Evolutionary conservation across 2,888 invertebrate genomes (phyloP).

Genomic region (Azorinus chamasolen): DNA sequence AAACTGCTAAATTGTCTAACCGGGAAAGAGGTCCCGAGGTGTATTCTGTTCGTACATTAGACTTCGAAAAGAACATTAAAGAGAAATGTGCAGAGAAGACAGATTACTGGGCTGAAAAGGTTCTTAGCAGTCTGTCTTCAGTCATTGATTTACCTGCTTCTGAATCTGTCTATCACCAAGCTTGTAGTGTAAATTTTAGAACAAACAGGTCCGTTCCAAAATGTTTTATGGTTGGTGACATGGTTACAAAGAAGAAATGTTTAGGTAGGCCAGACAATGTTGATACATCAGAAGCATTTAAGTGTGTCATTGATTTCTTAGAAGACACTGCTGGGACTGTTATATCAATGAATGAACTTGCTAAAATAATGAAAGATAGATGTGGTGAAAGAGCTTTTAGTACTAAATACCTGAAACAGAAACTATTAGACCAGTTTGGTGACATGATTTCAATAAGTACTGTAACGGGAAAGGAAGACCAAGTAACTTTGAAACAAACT

Average conservation of each 20-base stretch:
- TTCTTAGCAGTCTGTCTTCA: constrained; percentile 31
- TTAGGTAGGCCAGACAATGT: constrained; percentile 5
- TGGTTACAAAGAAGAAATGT: neutral
- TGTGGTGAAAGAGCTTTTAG: constrained; percentile 26
- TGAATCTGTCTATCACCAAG: constrained; percentile 65
- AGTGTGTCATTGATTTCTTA: constrained; percentile 12
- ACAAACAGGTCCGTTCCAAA: neutral
- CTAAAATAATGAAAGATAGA: constrained; percentile 26
- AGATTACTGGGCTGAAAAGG: constrained; percentile 33
- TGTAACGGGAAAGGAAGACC: constrained; percentile 45
- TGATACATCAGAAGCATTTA: constrained; percentile 22
- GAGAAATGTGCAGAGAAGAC: constrained; percentile 5
- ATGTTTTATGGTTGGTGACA: too few species aligned
- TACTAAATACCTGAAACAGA: constrained; percentile 55
- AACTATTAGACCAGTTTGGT: constrained; percentile 60
- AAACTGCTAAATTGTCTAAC: constrained; percentile 4
- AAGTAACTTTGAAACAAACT: constrained; percentile 53
- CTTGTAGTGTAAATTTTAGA: constrained; percentile 61
- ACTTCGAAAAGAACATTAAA: constrained; percentile 22
- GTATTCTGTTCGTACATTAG: constrained; percentile 11
- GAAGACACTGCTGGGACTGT: constrained; percentile 41
- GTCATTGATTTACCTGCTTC: constrained; percentile 61
- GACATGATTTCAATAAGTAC: constrained; percentile 48
- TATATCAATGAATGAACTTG: constrained; percentile 36
- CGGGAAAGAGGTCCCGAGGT: constrained; percentile 7